Percentiles rank a stretch among this genome's conserved stretches.
These are phyloP conservation scores for Periplaneta americana DNA, from an alignment of 1,140 invertebrate genomes.

Conservation along the genomic window DNA sequence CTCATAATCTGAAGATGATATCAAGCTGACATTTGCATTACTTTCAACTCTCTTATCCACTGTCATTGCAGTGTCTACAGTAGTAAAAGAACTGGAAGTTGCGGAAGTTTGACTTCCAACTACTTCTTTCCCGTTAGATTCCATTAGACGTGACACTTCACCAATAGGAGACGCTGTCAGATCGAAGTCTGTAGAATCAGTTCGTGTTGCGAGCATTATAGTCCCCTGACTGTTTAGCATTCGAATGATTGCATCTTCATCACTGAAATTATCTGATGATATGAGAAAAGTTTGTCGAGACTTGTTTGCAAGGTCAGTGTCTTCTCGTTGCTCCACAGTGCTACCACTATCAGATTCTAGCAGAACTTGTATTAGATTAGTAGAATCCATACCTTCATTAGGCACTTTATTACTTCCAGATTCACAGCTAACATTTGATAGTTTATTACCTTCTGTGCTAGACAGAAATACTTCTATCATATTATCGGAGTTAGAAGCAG, in stretches of 20 bases:
- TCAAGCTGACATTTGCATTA: background rate
- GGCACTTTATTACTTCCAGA: background rate
- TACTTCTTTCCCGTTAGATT: background rate
- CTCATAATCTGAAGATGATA: background rate
- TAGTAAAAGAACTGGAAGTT: background rate
- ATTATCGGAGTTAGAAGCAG: background rate
- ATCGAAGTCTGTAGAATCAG: background rate
- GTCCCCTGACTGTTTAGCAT: constrained; percentile 5
- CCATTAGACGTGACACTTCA: background rate
- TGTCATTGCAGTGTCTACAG: background rate
- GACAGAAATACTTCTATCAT: background rate
- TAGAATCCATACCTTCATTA: background rate
- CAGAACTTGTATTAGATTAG: background rate
- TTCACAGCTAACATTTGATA: background rate
- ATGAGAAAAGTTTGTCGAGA: background rate
- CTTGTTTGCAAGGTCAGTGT: no score
- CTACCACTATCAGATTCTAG: background rate
- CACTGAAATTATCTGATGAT: background rate
- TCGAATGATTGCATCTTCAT: constrained; percentile 1
- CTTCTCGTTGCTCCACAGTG: background rate
- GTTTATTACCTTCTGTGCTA: background rate
- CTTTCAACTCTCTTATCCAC: background rate
- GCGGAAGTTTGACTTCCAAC: background rate
- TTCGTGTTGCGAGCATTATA: background rate
- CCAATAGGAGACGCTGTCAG: background rate